Percentiles rank a stretch among this genome's conserved stretches.
Conservation (phyloP, 2,797 vertebrate species). For the Vespertilio murinus region DNA sequence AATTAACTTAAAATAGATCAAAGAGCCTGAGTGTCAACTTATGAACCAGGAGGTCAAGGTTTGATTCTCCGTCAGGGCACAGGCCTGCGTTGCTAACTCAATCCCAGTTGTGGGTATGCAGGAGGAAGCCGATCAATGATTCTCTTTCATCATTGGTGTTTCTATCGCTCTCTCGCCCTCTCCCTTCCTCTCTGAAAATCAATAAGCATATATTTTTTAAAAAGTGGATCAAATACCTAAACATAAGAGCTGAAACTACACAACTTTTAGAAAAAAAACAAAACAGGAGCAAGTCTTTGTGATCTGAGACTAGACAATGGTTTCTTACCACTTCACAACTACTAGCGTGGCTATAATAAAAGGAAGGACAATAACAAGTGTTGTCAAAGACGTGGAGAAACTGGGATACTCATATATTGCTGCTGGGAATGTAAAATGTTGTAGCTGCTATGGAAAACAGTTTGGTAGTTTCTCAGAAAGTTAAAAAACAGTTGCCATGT, state of each 20-base stretch:
- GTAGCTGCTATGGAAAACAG: not conserved
- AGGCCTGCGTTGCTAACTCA: too few relatives aligned
- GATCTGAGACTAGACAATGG: not conserved
- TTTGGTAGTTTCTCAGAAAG: constrained; percentile 3
- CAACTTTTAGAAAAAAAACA: not conserved
- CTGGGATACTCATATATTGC: not conserved
- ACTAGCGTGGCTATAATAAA: not conserved
- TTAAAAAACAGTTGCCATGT: not conserved
- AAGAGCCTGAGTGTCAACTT: not conserved
- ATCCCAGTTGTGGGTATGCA: too few relatives aligned
- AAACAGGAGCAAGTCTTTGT: not conserved
- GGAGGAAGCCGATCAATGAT: too few relatives aligned
- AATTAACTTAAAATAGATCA: not conserved
- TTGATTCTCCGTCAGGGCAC: too few relatives aligned
- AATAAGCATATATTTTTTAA: too few relatives aligned
- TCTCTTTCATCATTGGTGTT: too few relatives aligned
- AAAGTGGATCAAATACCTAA: not conserved
- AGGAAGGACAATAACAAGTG: not conserved
- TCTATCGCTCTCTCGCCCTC: too few relatives aligned
- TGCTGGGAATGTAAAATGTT: not conserved
- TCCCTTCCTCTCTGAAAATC: too few relatives aligned
- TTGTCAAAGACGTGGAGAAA: not conserved
- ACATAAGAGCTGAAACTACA: not conserved
- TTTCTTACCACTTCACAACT: not conserved
- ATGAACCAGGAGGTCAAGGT: too few relatives aligned